Evolutionary conservation across 2,888 invertebrate genomes (phyloP).

Genomic region (Latrodectus hesperus): DNA sequence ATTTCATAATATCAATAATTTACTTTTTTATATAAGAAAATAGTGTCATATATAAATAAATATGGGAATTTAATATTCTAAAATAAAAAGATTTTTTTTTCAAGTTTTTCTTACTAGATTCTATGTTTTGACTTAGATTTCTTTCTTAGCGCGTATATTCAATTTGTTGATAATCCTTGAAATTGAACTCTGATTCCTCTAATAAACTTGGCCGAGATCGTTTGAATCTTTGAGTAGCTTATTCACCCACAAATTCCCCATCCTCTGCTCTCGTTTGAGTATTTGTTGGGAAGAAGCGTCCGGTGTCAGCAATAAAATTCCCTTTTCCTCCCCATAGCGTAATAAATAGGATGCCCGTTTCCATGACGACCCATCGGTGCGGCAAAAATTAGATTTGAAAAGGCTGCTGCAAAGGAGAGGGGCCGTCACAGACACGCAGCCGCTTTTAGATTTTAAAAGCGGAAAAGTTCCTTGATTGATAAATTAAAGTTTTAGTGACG

Average conservation of each 20-base stretch:
- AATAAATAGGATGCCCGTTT: slow-evolving; percentile 47
- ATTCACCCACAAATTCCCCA: slow-evolving; percentile 3
- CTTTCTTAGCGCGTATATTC: background rate
- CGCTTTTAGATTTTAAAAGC: slow-evolving; percentile 44
- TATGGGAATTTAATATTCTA: too few relatives aligned
- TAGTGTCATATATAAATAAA: too few relatives aligned
- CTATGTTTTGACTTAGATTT: too few relatives aligned
- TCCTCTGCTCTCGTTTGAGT: background rate
- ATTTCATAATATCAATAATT: too few relatives aligned
- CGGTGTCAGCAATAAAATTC: slow-evolving; percentile 41
- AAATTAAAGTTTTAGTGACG: slow-evolving; percentile 45
- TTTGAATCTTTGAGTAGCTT: slow-evolving; percentile 17
- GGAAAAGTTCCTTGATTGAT: slow-evolving; percentile 49
- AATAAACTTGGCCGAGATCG: slow-evolving; percentile 19
- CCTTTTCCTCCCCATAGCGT: slow-evolving; percentile 10
- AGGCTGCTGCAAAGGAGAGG: slow-evolving; percentile 30
- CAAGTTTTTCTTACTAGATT: too few relatives aligned
- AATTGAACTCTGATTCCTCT: slow-evolving; percentile 8
- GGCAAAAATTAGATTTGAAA: slow-evolving; percentile 60
- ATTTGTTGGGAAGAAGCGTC: slow-evolving; percentile 4
- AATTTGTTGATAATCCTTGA: slow-evolving; percentile 24
- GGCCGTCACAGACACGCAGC: slow-evolving; percentile 6
- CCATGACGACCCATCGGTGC: slow-evolving; percentile 35
- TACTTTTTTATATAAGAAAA: too few relatives aligned
- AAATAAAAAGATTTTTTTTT: too few relatives aligned